A percentile compares a stretch with the other conserved stretches of the same genome.
phyloP scores from a whole-genome alignment of 2,797 vertebrate species.

The Pangasius krempfi region DNA sequence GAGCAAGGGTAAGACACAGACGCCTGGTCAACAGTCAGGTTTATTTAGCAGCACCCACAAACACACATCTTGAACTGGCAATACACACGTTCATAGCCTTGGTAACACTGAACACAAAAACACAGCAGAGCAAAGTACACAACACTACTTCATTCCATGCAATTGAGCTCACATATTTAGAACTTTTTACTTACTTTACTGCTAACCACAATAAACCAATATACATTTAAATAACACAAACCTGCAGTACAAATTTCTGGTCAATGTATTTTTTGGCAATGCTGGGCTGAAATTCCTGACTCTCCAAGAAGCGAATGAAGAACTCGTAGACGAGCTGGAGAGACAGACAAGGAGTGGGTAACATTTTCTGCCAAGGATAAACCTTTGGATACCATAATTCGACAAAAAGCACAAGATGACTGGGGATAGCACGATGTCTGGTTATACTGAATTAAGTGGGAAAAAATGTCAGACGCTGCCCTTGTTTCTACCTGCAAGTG shows the following conservation, averaged over 20 bases:
- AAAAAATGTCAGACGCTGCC: background rate
- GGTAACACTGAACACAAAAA: conserved; percentile 8
- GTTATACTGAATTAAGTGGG: background rate
- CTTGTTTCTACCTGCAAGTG: conserved; percentile 88
- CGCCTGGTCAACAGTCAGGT: background rate
- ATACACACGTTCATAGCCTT: background rate
- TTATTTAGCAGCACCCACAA: conserved; percentile 12
- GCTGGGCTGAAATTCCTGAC: conserved; percentile 99
- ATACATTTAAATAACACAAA: conserved; percentile 67
- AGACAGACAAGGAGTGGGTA: background rate
- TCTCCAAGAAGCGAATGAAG: conserved; percentile 99
- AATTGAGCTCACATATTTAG: background rate
- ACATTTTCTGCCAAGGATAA: background rate
- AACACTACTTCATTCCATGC: background rate
- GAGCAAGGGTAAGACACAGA: background rate
- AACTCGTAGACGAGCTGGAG: conserved; percentile 97
- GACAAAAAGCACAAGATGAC: background rate
- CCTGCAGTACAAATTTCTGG: conserved; percentile 99
- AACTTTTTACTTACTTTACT: background rate
- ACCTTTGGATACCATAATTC: background rate
- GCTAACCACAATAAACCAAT: background rate
- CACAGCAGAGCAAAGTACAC: background rate
- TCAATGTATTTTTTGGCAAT: conserved; percentile 99
- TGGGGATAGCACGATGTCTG: background rate
- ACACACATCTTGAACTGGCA: background rate